Evolutionary conservation across 2,113 vertebrate genomes (phyloP), one percentile per base, ranked within the genome.

Genomic region (Sceloporus tristichus): DNA sequence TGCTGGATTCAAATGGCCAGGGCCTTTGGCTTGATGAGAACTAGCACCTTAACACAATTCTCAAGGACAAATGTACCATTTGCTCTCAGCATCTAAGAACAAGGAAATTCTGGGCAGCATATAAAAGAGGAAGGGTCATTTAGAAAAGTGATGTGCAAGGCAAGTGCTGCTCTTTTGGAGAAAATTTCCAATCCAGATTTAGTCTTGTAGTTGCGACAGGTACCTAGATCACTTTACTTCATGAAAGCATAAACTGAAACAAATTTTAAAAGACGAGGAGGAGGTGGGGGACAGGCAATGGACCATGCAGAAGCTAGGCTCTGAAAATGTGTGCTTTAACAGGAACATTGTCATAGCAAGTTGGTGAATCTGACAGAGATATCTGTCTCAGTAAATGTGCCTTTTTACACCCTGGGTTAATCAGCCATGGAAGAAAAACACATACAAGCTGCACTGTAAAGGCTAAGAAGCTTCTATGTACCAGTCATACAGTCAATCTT

Each of bases 311-410:
- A 86, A 89, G 56, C 85, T 7, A 29, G 90, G 93, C 84, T 79
- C 87, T 91, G 59, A 21, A 94, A 91, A 93, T 85, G 88, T 29
- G 82, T 25, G 29, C 82, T 94, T 95, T 94, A 95, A 94, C 95
- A 94, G 94, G 95, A 96, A 89, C 88, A 71, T 84, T 94, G 91
- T 94, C 91, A 91, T 87, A 91, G 70, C 92, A 87, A 93, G 79
- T 79, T 87, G 92, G 88, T 92, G 85, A 91, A 91, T 80, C 85
- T 94, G 95, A 96, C 91, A 94, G 91, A 59, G 53, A 48, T 87
- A 94, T 97, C 95, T 96, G 91, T 96, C 93, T 97, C 84, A 79
- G 93, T 82, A 95, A 95, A 91, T 87, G 92, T 94, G 94, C 79
- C 8, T 95, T 90, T 94, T 96, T 91, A 92, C 94, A 92, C 78